Conservation (phyloP, 2,797 vertebrate species). For the Sardinella longiceps region DNA sequence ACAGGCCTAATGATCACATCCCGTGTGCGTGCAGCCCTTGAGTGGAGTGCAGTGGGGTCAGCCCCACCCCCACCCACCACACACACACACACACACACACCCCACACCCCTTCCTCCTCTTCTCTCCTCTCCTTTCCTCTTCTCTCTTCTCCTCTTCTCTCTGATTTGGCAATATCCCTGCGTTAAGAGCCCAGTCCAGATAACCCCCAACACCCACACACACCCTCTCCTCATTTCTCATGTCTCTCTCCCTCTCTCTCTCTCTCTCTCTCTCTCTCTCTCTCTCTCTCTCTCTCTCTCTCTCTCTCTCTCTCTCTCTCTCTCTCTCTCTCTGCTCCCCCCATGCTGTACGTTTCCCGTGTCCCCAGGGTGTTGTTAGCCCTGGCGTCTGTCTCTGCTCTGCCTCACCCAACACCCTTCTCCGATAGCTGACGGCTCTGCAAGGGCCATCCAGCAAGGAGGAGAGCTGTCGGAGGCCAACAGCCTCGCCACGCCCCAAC, state of each 20-base stretch:
- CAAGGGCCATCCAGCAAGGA: background rate
- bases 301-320: conserved; percentile 19
- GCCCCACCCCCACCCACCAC: too few relatives aligned
- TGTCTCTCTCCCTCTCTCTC: background rate
- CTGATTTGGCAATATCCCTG: background rate
- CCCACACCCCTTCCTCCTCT: too few relatives aligned
- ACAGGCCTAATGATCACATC: conserved; percentile 2
- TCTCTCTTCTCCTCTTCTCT: background rate
- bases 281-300: background rate
- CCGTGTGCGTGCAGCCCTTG: background rate
- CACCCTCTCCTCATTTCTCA: background rate
- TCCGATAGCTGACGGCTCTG: background rate
- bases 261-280: conserved; percentile 5
- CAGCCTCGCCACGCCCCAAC: background rate
- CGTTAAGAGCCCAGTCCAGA: background rate
- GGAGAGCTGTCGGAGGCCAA: background rate
- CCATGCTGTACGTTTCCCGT: background rate
- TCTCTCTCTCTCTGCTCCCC: background rate
- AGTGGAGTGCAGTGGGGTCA: background rate
- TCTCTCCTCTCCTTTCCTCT: background rate
- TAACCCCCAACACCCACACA: background rate
- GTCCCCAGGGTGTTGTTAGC: conserved; percentile 9
- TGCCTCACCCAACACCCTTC: conserved; percentile 35
- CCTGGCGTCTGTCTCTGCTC: conserved; percentile 27
- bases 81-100: too few relatives aligned